Evolutionary conservation across 2,797 vertebrate species (phyloP), one percentile per base, ranked within the genome.

Genomic region (Premnoplex brunnescens): DNA sequence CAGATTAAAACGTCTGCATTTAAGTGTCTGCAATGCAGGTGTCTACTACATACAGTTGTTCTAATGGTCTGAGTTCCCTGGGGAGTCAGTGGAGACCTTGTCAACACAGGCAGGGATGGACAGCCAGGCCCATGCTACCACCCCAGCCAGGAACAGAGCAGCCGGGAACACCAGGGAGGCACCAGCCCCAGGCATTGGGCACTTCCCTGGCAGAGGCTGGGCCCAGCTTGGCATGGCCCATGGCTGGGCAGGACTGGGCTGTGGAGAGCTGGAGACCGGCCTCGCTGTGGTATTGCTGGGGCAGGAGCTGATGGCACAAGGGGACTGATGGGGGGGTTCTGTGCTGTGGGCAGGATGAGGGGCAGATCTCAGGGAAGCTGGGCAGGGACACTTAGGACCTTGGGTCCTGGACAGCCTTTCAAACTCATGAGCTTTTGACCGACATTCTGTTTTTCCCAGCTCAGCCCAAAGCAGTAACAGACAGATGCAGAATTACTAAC

Each of bases 241-340:
- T 2, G 48, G 49, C 23, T 0, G 1, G 24, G 21, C 22, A 34
- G 46, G 48, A 15, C 39, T 14, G 23, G 28, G 27, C 32, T 73
- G 19, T 27, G 64, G 30, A n/a, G 22, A 63, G 17, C 24, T 34
- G 34, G 26, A 64, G 28, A n/a, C 2, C 0, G 0, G 15, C 27
- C 7, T 46, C 4, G 1, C 18, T 64, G 58, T 0, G 1, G 13
- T 3, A 0, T 32, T 0, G 0, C 24, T 22, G 26, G 6, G 14
- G 3, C 60, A 54, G 28, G 5, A 12, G 9, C 28, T 58, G 51
- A 44, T 1, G 11, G 24, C 26, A 28, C 10, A 0, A 0, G 13
- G 7, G 32, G 37, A 18, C 51, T 73, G 54, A 27, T 0, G 0
- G 26, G 36, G 14, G 41, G 4, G 16, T 24, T 30, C 46, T 71